Evolutionary conservation across 2,888 invertebrate genomes (phyloP).

Genomic region (Morpho deidamia): DNA sequence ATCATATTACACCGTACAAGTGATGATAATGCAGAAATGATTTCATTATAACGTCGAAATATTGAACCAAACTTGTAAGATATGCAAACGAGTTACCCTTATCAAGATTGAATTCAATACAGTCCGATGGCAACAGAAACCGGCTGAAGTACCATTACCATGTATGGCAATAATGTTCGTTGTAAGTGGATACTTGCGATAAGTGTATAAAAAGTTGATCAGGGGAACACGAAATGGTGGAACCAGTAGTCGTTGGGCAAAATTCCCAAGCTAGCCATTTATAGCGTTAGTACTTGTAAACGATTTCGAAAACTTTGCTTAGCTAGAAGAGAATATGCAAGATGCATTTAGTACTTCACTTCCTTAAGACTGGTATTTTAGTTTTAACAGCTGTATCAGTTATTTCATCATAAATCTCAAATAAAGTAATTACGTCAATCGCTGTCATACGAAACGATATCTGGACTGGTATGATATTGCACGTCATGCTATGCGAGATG

Average conservation of each 20-base stretch:
- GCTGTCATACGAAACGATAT: constrained; percentile 59
- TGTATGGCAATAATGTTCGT: constrained; percentile 53
- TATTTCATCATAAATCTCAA: constrained; percentile 48
- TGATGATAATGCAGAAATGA: constrained; percentile 13
- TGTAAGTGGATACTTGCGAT: constrained; percentile 61
- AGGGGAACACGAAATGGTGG: constrained; percentile 58
- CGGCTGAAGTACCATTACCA: constrained; percentile 46
- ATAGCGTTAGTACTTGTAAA: constrained; percentile 40
- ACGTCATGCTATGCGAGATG: constrained; percentile 45
- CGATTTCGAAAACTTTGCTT: constrained; percentile 55
- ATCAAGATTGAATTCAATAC: constrained; percentile 63
- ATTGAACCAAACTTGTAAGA: constrained; percentile 3
- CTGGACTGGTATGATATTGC: constrained; percentile 46
- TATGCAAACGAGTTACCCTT: constrained; percentile 54
- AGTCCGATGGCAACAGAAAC: constrained; percentile 57
- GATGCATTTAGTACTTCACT: constrained; percentile 39
- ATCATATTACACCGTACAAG: neutral
- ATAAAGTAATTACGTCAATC: constrained; percentile 51
- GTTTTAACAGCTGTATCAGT: constrained; percentile 40
- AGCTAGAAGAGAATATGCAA: constrained; percentile 42
- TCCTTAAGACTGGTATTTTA: constrained; percentile 10
- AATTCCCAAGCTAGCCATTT: constrained; percentile 61
- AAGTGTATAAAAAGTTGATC: constrained; percentile 65
- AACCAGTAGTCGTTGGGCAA: constrained; percentile 53
- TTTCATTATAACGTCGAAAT: constrained; percentile 19